phyloP scores from a whole-genome alignment of 2,797 vertebrate genomes.

The Arnoldichthys spilopterus region DNA sequence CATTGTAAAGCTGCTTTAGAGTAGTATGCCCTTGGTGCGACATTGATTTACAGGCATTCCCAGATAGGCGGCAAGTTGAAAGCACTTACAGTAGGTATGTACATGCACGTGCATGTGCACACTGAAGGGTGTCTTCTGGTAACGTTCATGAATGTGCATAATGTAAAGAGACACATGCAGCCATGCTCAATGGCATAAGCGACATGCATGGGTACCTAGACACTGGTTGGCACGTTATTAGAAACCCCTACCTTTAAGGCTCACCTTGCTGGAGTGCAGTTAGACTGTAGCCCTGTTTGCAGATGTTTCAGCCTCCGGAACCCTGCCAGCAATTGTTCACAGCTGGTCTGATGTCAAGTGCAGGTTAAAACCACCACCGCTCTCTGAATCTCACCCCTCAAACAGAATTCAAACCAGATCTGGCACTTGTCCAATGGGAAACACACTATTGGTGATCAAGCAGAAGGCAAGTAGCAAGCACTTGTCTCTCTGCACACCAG shows the following conservation, averaged over 20 bases:
- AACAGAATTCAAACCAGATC: too few relatives aligned
- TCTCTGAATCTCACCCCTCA: too few relatives aligned
- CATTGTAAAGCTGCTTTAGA: neutral
- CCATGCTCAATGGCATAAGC: neutral
- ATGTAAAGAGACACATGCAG: neutral
- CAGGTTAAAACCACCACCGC: too few relatives aligned
- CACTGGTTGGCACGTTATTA: neutral
- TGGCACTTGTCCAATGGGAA: too few relatives aligned
- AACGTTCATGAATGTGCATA: neutral
- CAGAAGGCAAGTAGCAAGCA: too few relatives aligned
- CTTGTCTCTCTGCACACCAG: too few relatives aligned
- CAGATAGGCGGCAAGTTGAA: neutral
- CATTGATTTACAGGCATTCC: conserved; percentile 22
- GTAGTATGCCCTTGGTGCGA: neutral
- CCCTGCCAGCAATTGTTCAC: too few relatives aligned
- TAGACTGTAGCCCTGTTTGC: neutral
- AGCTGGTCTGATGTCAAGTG: too few relatives aligned
- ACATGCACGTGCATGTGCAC: neutral
- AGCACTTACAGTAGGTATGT: neutral
- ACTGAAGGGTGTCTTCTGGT: neutral
- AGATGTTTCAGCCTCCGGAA: too few relatives aligned
- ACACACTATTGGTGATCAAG: too few relatives aligned
- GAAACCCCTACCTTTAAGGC: neutral
- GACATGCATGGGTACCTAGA: too few relatives aligned
- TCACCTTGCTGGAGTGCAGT: neutral